Base-by-base conservation (phyloP, 2,797 vertebrate genomes). In the Ispidina picta region DNA sequence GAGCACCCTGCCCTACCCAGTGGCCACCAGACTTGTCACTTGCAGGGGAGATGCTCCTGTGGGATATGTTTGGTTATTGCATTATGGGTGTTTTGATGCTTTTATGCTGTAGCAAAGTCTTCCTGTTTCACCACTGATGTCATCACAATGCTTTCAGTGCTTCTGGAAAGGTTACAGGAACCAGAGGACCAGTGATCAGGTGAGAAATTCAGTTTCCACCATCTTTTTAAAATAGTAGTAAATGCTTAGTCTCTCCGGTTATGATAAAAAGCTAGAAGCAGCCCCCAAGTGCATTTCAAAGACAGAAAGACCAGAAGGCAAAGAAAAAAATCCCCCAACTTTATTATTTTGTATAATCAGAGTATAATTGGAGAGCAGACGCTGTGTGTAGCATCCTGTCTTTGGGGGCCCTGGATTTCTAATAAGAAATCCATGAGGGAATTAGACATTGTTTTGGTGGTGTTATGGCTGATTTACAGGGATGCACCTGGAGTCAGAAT, bases 261-360 rank as follows among this genome's bases (percentile, higher is more conserved):
- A 86, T 73, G 76, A 71, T 39, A 78, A 90, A 88, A 93, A 83
- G 44, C n/a, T 49, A 63, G 70, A 76, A 88, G 84, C 44, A 60
- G 44, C 19, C 59, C 86, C 73, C 79, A 29, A 55, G 88, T 63
- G 92, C 49, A 77, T 93, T 94, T 77, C 29, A 71, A 88, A 90
- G 85, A 51, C 0, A 1, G 59, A 75, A 92, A 75, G 70, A 93
- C 79, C 73, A 93, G 89, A 71, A 91, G 79, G 89, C 70, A 91
- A 87, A 90, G 82, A 29, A 73, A 72, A 82, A 77, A 75, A n/a
- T 31, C 15, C 39, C 20, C 35, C 17, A 46, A 52, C 78, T 95
- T 94, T 96, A 94, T 93, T 95, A 90, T 92, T 95, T 93, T 78
- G 49, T 85, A 92, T 90, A 93, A 94, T 88, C 85, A 92, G 89